Base-by-base conservation (phyloP, 2,888 invertebrate genomes). In the Agrotis exclamationis region DNA sequence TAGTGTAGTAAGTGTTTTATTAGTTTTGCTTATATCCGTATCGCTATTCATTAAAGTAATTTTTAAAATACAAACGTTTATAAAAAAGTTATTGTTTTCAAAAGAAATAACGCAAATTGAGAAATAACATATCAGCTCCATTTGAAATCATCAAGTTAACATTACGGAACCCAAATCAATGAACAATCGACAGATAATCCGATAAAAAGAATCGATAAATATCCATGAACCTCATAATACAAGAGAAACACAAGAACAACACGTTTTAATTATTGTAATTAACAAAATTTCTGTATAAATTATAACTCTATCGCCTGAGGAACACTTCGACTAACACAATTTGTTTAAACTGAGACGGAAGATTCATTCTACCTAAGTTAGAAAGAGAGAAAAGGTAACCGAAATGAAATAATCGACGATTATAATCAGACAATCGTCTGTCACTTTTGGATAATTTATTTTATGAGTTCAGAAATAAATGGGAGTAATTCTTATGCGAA, bases 191-290 rank as follows among this genome's bases (percentile, higher is more conserved):
- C 85, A 87, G 83, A 86, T 88, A 89, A 91, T 88, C 86, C 76
- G 86, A 85, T 87, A 87, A 88, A 89, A 87, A 89, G 89, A 84
- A 86, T 86, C 88, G 86, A 93, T 93, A 93, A 91, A 92, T 91
- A 92, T 91, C 90, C 92, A 88, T 85, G 91, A 92, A 91, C 89
- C 18, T 87, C 86, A 87, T 89, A 84, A 92, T 90, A 93, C 87
- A 88, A 88, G 85, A 82, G 88, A 91, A 90, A 91, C 87, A 91
- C 88, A 87, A 86, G 87, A 89, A 91, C 87, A 92, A 88, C 91
- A 86, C 85, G 83, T 88, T 92, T 92, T 94, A 95, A 95, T 95
- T 93, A 92, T 91, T 89, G 89, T 93, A 93, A 95, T 95, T 95
- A 95, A 94, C 90, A 89, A 88, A 39, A 90, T 93, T 94, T 93